These are phyloP conservation scores for Zaprionus obscuricornis DNA, from an alignment of 2,888 invertebrate species.

Conservation along the genomic window DNA sequence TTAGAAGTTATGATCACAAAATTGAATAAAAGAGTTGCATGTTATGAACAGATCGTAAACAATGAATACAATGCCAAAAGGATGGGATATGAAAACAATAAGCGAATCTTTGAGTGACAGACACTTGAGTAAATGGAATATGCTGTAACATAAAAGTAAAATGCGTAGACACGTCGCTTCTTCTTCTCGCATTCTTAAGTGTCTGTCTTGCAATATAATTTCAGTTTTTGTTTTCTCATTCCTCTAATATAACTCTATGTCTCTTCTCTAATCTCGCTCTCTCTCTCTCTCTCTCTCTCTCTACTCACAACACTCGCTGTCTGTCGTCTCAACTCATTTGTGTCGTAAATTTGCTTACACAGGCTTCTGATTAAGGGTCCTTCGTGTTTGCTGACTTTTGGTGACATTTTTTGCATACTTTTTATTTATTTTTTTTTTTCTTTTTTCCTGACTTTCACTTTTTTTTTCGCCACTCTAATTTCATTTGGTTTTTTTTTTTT, in stretches of 20 bases:
- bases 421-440: slow-evolving; percentile 13
- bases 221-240: slow-evolving; percentile 15
- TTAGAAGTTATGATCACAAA: slow-evolving; percentile 31
- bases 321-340: slow-evolving; percentile 40
- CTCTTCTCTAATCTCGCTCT: too few relatives aligned
- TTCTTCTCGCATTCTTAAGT: slow-evolving; percentile 36
- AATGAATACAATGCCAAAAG: slow-evolving; percentile 35
- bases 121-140: slow-evolving; percentile 14
- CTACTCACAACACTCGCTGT: neutral
- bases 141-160: slow-evolving; percentile 17
- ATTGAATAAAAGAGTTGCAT: slow-evolving; percentile 52
- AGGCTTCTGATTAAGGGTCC: slow-evolving; percentile 48
- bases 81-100: too few relatives aligned
- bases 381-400: slow-evolving; percentile 63
- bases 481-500: slow-evolving; percentile 42
- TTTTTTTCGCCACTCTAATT: slow-evolving; percentile 43
- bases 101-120: slow-evolving; percentile 9
- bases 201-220: slow-evolving; percentile 30
- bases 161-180: slow-evolving; percentile 53
- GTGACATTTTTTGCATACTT: slow-evolving; percentile 50
- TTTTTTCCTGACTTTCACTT: slow-evolving; percentile 16
- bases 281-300: slow-evolving; percentile 6
- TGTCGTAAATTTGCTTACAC: slow-evolving; percentile 64
- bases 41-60: slow-evolving; percentile 15
- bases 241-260: neutral